Base-by-base conservation (phyloP, 23 tunicate genomes). In the Ascidia mentula region DNA sequence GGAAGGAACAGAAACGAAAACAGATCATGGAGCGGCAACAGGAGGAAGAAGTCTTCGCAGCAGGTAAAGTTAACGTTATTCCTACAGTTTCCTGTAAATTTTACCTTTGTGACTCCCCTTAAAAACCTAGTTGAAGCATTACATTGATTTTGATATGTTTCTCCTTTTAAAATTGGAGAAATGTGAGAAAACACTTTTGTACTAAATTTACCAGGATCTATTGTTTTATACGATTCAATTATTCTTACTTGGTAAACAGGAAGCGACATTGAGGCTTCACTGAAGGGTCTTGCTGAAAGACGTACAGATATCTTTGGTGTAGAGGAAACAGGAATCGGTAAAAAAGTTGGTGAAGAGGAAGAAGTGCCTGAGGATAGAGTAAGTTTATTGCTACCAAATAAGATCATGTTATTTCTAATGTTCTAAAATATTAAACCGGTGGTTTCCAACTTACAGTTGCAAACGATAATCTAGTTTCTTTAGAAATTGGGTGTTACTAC, bases 261-360 rank as follows among this genome's bases (percentile, higher is more conserved):
- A 15, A 37, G 89, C 24, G 95, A 82, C 72, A 86, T 95, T 79
- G 91, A 82, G 74, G 86, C 85, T 0, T 82, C 95, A 0, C 83
- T 95, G 34, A 80, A 82, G 65, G 88, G 89, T 34, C 86, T 95
- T 30, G 98, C 98, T 32, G 91, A 89, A 78, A 80, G 95, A 17
- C 92, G 98, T 79, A 95, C 98, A 0, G 98, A 95, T 85, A 95
- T 95, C 73, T 95, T 95, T 35, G 98, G 98, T 60, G 98, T 95
- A 46, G 98, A 95, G 78, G 98, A 95, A 79, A 95, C 98, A 5
- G 98, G 85, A 8, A 95, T 95, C 69, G 98, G 98, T 76, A 85
- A 85, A 59, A 89, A 95, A 61, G 98, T 95, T 32, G 98, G 98
- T 32, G 98, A 95, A 46, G 95, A 89, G 36, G 91, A 89, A 32